Conservation (phyloP, 2,888 invertebrate genomes). For the Laspeyria flexula region DNA sequence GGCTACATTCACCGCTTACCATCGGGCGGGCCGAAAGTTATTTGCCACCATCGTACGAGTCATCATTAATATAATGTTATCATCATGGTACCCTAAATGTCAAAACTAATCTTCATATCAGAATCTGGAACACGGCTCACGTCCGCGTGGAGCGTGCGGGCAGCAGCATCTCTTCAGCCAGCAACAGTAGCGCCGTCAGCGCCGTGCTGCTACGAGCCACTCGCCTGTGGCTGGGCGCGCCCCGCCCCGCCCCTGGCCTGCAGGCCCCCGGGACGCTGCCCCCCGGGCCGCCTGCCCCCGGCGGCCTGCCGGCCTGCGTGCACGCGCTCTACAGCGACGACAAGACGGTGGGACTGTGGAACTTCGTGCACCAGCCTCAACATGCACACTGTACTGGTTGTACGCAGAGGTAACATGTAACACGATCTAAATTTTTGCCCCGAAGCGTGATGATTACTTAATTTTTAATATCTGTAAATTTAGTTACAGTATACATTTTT, state of each 20-base stretch:
- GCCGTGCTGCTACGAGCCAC: slow-evolving; percentile 61
- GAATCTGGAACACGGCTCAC: slow-evolving; percentile 89
- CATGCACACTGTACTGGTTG: slow-evolving; percentile 91
- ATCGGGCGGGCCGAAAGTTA: too few species aligned
- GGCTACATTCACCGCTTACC: too few species aligned
- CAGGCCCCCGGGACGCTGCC: slow-evolving; percentile 76
- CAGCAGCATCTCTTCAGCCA: slow-evolving; percentile 46
- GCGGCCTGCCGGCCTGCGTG: slow-evolving; percentile 91
- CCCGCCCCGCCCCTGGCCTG: slow-evolving; percentile 82
- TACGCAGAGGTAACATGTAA: slow-evolving; percentile 86
- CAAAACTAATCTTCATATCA: too few species aligned
- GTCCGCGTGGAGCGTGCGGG: slow-evolving; percentile 87
- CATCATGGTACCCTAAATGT: too few species aligned
- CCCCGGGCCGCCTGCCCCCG: slow-evolving; percentile 50
- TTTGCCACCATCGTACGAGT: background rate
- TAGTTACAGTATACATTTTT: too few species aligned
- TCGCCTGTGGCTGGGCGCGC: slow-evolving; percentile 66
- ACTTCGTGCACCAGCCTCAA: slow-evolving; percentile 90
- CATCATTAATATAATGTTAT: too few species aligned
- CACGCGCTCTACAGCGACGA: slow-evolving; percentile 93
- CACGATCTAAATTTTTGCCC: too few species aligned
- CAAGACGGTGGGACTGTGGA: slow-evolving; percentile 94
- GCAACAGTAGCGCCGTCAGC: slow-evolving; percentile 55
- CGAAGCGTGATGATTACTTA: too few species aligned
- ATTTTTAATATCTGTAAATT: too few species aligned